Evolutionary conservation across 2,888 invertebrate genomes (phyloP).

Genomic region (Sceliomorpha sp.): DNA sequence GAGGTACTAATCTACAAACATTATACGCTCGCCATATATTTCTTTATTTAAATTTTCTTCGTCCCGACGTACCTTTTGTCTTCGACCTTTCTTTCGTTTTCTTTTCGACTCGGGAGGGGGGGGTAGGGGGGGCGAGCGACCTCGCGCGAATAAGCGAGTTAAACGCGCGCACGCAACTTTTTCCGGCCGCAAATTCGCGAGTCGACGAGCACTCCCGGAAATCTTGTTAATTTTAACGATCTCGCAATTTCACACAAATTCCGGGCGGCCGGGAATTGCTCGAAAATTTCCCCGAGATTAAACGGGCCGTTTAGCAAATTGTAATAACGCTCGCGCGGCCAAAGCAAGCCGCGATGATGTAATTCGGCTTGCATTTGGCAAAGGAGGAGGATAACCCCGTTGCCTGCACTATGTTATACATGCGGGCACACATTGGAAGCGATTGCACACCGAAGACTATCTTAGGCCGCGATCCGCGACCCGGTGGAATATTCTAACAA

Average conservation of each 20-base stretch:
- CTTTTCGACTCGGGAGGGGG: too few species aligned
- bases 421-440: conserved; percentile 35
- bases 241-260: conserved; percentile 41
- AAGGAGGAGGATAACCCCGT: conserved; percentile 42
- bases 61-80: too few species aligned
- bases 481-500: conserved; percentile 52
- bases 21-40: conserved; percentile 59
- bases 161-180: conserved; percentile 17
- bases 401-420: conserved; percentile 43
- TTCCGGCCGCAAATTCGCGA: conserved; percentile 9
- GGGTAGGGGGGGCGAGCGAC: too few species aligned
- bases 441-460: conserved; percentile 55
- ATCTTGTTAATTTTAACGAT: conserved; percentile 56
- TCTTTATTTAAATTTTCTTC: conserved; percentile 29
- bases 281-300: conserved; percentile 54
- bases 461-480: conserved; percentile 48
- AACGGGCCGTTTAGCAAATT: conserved; percentile 55
- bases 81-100: too few species aligned
- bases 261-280: conserved; percentile 39
- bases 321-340: conserved; percentile 48
- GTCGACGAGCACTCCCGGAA: conserved; percentile 25
- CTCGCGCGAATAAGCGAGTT: too few species aligned
- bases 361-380: conserved; percentile 46
- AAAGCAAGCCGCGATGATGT: conserved; percentile 52
- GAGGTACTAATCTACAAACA: conserved; percentile 67